Conservation (phyloP, 2,888 invertebrate genomes). For the Leistus spinibarbis region DNA sequence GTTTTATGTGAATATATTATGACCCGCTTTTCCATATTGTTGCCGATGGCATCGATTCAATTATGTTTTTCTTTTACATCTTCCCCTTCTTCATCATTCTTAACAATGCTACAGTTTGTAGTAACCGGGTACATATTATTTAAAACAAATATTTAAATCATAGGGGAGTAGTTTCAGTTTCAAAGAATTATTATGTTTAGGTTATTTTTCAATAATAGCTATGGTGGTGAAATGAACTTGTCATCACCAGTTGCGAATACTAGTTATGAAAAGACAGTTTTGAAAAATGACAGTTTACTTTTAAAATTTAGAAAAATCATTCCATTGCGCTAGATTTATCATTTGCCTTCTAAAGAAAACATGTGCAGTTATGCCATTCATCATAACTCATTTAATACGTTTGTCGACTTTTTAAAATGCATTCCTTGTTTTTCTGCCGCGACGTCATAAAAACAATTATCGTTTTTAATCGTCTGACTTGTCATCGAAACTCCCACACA, state of each 20-base stretch:
- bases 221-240: no score
- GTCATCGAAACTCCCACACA: conserved; percentile 15
- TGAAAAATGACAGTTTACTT: no score
- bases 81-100: no score
- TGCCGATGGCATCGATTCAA: background rate
- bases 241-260: no score
- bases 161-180: no score
- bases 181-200: no score
- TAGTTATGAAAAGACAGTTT: no score
- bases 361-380: conserved; percentile 30
- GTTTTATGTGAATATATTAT: background rate
- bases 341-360: conserved; percentile 12
- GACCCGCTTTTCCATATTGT: background rate
- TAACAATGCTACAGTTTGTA: no score
- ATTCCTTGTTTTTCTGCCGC: conserved; percentile 28
- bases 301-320: background rate
- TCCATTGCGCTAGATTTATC: conserved; percentile 10
- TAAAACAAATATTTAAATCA: no score
- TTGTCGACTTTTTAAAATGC: conserved; percentile 27
- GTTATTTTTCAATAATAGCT: no score
- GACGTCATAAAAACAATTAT: conserved; percentile 24
- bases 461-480: conserved; percentile 27
- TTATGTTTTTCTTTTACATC: no score
- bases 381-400: conserved; percentile 16
- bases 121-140: no score